Evolutionary conservation across 2,888 invertebrate genomes (phyloP).

Genomic region (Apeira syringaria): DNA sequence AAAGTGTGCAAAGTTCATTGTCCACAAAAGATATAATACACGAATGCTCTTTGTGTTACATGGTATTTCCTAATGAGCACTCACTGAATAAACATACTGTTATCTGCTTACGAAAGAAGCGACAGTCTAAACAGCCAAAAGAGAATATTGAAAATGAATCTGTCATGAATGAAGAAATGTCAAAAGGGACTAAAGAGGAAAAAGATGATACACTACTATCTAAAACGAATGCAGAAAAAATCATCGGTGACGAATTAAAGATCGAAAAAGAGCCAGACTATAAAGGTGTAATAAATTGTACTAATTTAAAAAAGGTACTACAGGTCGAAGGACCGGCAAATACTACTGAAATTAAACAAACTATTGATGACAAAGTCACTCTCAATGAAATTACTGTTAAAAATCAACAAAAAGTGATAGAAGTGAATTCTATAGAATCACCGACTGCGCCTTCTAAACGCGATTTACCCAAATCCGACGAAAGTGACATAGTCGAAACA

Average conservation of each 20-base stretch:
- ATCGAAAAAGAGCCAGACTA: slow-evolving; percentile 7
- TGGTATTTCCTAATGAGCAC: slow-evolving; percentile 81
- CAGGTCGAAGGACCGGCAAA: slow-evolving; percentile 17
- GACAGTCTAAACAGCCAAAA: slow-evolving; percentile 53
- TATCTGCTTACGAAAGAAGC: slow-evolving; percentile 64
- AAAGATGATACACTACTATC: slow-evolving; percentile 15
- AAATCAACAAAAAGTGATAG: slow-evolving; percentile 19
- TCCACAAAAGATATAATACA: slow-evolving; percentile 79
- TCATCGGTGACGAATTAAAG: slow-evolving; percentile 14
- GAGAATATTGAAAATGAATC: slow-evolving; percentile 36
- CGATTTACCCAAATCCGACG: slow-evolving; percentile 26
- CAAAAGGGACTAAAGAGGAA: slow-evolving; percentile 27
- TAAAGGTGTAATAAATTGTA: background rate
- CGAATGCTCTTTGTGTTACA: slow-evolving; percentile 78
- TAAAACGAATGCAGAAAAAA: slow-evolving; percentile 30
- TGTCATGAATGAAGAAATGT: slow-evolving; percentile 25
- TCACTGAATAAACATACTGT: slow-evolving; percentile 71
- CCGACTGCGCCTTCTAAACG: slow-evolving; percentile 30
- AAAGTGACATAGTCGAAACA: slow-evolving; percentile 20
- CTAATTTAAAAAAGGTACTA: slow-evolving; percentile 23
- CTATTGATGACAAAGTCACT: slow-evolving; percentile 5
- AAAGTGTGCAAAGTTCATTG: slow-evolving; percentile 67
- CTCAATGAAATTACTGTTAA: slow-evolving; percentile 27
- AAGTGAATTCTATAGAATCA: slow-evolving; percentile 21
- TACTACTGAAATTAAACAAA: slow-evolving; percentile 4